Percentiles rank a stretch among this genome's conserved stretches.
phyloP scores from a whole-genome alignment of 2,113 vertebrate genomes.

The Coptodon rendalli region DNA sequence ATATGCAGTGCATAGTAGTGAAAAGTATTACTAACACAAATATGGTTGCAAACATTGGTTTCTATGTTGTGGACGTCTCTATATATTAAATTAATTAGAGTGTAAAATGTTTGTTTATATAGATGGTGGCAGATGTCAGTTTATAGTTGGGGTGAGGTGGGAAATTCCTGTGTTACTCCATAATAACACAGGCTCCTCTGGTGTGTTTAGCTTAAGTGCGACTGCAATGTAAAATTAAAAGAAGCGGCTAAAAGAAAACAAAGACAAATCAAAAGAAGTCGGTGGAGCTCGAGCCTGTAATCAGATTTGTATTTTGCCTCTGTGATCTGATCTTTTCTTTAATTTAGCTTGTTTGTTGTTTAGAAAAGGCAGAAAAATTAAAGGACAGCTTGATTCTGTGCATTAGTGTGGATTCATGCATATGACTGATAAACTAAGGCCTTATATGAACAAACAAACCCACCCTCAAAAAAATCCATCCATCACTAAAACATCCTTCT shows the following conservation, averaged over 20 bases:
- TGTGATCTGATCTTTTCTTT: not conserved
- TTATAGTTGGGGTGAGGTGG: not conserved
- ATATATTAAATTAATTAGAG: not conserved
- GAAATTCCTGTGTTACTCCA: not conserved
- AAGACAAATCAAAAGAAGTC: not conserved
- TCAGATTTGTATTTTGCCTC: not conserved
- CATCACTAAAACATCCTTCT: not conserved
- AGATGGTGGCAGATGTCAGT: not conserved
- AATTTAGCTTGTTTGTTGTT: slow-evolving; percentile 4
- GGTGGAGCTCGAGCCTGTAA: not conserved
- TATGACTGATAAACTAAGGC: not conserved
- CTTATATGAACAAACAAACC: not conserved
- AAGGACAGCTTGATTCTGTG: not conserved
- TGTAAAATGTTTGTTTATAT: not conserved
- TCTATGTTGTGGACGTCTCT: not conserved
- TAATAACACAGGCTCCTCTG: not conserved
- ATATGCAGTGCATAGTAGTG: not conserved
- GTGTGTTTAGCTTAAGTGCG: not conserved
- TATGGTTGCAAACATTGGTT: not conserved
- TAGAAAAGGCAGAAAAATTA: not conserved
- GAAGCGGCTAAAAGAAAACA: not conserved
- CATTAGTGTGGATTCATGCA: not conserved
- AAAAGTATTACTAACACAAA: not conserved
- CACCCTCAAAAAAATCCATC: not conserved
- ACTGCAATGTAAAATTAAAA: not conserved